Percentiles rank a stretch among this genome's conserved stretches.
Evolutionary conservation across 2,797 vertebrate genomes (phyloP).

Genomic region (Erethizon dorsatum): DNA sequence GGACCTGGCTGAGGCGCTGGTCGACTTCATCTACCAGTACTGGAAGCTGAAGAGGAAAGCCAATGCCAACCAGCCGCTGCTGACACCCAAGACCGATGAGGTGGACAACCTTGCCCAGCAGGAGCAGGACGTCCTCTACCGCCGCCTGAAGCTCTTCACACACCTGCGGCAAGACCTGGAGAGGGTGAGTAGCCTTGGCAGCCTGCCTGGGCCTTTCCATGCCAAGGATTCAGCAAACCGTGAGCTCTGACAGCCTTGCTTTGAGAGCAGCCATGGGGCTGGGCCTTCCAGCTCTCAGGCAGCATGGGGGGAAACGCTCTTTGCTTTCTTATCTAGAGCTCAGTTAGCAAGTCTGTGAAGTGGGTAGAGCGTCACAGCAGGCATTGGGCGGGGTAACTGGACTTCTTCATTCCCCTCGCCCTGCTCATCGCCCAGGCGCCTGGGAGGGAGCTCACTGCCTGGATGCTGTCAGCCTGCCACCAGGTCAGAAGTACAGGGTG

Average conservation of each 20-base stretch:
- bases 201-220: not conserved
- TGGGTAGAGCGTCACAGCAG: not conserved
- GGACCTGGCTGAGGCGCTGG: conserved; percentile 91
- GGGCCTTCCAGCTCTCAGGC: not conserved
- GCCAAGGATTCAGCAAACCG: not conserved
- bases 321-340: not conserved
- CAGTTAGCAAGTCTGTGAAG: not conserved
- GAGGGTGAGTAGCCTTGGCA: conserved; percentile 92
- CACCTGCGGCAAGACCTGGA: conserved; percentile 98
- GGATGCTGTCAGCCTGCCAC: not conserved
- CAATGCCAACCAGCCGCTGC: conserved; percentile 95
- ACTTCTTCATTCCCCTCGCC: not conserved
- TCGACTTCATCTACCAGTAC: conserved; percentile 98
- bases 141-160: conserved; percentile 97
- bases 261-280: not conserved
- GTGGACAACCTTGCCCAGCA: conserved; percentile 99
- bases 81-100: conserved; percentile 96
- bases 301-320: accelerated
- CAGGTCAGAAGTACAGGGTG: not conserved
- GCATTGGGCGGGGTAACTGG: no score
- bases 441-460: not conserved
- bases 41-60: conserved; percentile 98
- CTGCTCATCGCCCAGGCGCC: not conserved
- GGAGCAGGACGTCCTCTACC: conserved; percentile 97
- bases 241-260: not conserved